phyloP scores from a whole-genome alignment of 2,797 vertebrate species.

The Austrolebias charrua region DNA sequence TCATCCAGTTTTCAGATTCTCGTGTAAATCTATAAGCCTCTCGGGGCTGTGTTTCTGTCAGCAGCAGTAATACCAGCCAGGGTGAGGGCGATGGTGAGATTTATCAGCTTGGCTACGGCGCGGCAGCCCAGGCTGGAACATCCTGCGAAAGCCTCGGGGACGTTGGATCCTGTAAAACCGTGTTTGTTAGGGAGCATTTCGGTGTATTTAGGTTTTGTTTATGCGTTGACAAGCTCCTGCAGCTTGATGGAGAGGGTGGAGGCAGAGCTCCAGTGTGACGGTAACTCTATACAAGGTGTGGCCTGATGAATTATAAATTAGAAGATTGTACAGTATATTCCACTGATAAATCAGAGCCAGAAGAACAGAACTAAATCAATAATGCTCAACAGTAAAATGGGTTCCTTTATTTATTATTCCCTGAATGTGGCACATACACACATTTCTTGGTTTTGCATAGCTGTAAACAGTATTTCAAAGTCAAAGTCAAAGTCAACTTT shows the following conservation, averaged over 20 bases:
- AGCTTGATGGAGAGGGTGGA: constrained; percentile 15
- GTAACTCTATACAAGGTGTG: constrained; percentile 51
- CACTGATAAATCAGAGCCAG: constrained; percentile 21
- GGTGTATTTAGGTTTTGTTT: constrained; percentile 18
- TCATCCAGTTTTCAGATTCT: constrained; percentile 37
- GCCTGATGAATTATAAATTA: constrained; percentile 66
- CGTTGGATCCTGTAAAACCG: constrained; percentile 23
- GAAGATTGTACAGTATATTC: constrained; percentile 33
- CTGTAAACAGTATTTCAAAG: too few species aligned
- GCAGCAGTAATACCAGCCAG: constrained; percentile 30
- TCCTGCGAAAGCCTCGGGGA: constrained; percentile 31
- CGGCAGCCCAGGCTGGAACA: constrained; percentile 36
- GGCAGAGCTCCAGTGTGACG: constrained; percentile 26
- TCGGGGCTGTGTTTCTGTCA: constrained; percentile 22
- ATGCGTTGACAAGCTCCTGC: constrained; percentile 5
- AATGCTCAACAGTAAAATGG: not conserved
- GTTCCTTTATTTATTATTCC: too few species aligned
- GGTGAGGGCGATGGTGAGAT: constrained; percentile 49
- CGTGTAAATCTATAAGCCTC: constrained; percentile 44
- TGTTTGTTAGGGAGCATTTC: constrained; percentile 19
- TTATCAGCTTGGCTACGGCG: constrained; percentile 45
- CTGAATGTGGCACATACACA: too few species aligned
- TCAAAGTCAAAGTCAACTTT: too few species aligned
- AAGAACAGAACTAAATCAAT: constrained; percentile 25
- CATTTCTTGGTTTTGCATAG: too few species aligned